phyloP scores from a whole-genome alignment of 1,140 invertebrate species.

The Dendrolimus kikuchii region DNA sequence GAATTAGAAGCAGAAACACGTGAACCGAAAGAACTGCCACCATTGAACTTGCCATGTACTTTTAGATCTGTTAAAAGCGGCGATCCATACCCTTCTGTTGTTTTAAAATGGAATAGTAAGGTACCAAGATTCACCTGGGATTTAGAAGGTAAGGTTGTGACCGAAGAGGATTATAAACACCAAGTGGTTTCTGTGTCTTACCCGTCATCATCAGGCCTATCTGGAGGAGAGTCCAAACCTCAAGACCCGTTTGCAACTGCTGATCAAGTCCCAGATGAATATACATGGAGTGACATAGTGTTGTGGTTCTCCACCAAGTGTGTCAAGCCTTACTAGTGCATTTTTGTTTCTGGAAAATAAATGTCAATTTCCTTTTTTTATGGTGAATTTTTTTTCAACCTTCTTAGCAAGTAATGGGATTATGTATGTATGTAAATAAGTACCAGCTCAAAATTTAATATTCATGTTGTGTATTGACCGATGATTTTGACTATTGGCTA shows the following conservation, averaged over 20 bases:
- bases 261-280: slow-evolving; percentile 16
- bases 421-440: too few species aligned
- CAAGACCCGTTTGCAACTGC: slow-evolving; percentile 21
- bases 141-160: slow-evolving; percentile 8
- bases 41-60: slow-evolving; percentile 13
- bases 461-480: too few species aligned
- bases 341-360: too few species aligned
- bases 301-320: slow-evolving; percentile 17
- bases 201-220: slow-evolving; percentile 19
- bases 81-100: slow-evolving; percentile 24
- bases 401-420: too few species aligned
- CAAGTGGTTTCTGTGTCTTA: slow-evolving; percentile 12
- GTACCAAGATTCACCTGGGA: slow-evolving; percentile 23
- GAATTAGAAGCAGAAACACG: slow-evolving; percentile 4
- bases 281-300: slow-evolving; percentile 16
- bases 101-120: slow-evolving; percentile 19
- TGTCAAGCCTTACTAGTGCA: slow-evolving; percentile 13
- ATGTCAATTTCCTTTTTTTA: too few species aligned
- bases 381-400: too few species aligned
- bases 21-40: slow-evolving; percentile 4
- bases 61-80: slow-evolving; percentile 16
- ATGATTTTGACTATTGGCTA: too few species aligned
- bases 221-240: slow-evolving; percentile 11
- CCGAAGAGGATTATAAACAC: slow-evolving; percentile 16
- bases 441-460: too few species aligned